These are phyloP conservation scores for Stenchaetothrips biformis DNA, from an alignment of 2,888 invertebrate species.

Conservation along the genomic window DNA sequence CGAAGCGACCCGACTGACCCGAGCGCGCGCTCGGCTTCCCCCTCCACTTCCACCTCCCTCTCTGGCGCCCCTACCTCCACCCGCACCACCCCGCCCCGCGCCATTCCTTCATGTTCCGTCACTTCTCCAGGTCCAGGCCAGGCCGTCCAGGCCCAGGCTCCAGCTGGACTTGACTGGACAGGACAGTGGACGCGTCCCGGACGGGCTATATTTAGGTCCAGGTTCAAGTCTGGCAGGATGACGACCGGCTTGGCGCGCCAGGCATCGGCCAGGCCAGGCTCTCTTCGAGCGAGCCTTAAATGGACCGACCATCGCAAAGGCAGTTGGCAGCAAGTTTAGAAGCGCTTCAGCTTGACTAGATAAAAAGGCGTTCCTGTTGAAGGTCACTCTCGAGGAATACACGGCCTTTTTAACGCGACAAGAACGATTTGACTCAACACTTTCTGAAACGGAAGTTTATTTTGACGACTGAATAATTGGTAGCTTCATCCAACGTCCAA, in stretches of 20 bases:
- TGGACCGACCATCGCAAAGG: no score
- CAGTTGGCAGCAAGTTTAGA: no score
- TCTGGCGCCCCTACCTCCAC: background rate
- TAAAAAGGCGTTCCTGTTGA: no score
- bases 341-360: no score
- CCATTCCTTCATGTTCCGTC: background rate
- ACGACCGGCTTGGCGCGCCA: background rate
- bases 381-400: no score
- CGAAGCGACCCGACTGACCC: background rate
- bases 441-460: no score
- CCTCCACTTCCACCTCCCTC: background rate
- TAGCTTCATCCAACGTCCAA: no score
- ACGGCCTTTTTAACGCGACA: no score
- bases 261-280: background rate
- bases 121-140: background rate
- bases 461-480: no score
- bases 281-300: background rate
- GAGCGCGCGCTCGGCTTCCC: background rate
- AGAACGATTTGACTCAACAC: no score
- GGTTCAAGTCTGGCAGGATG: background rate
- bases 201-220: background rate
- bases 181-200: background rate
- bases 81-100: background rate
- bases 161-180: conserved; percentile 4
- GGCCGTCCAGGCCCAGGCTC: background rate